Base-by-base conservation (phyloP, 53 echinoderm and acorn worm genomes). In the Temnopleurus reevesii region DNA sequence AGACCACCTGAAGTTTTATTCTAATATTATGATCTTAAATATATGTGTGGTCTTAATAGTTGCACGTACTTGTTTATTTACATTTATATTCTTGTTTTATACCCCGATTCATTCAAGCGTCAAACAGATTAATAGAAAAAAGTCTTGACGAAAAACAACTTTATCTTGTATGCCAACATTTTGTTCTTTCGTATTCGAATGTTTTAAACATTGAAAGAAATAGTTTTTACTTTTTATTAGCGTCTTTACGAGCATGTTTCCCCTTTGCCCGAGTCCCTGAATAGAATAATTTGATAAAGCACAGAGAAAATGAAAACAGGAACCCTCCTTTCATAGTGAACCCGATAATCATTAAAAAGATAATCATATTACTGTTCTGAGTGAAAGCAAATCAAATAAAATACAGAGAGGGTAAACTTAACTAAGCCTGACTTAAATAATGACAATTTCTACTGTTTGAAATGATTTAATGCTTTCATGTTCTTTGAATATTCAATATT, bases 1-100 rank as follows among this genome's bases (percentile, higher is more conserved):
- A 21, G 71, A 71, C 71, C 71, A 71, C 71, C 71, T 71, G n/a
- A n/a, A 21, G 71, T 41, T 56, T n/a, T n/a, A n/a, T n/a, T n/a
- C n/a, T n/a, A n/a, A n/a, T n/a, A n/a, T n/a, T 41, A 41, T 71
- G 41, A 71, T 18, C 21, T 38, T 71, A n/a, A n/a, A n/a, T n/a
- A 41, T 71, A 41, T n/a, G n/a, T 71, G 71, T 71, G 71, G 71
- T 71, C 41, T 41, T 9, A 71, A 41, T 71, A 23, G 41, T 41
- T 7, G 41, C 71, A 71, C 71, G 71, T 71, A 71, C 71, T 4
- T 12, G 19, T 71, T n/a, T 3, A 6, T n/a, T 38, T 27, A 19
- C 21, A 71, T 38, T 12, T 38, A n/a, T 41, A 36, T 71, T 71
- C 41, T 35, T 71, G 13, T 71, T 36, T 38, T 71, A 71, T 71